Evolutionary conservation across 30 jellyfish, hydroid and myxozoan species (phyloP).

Genomic region (Pelagia noctiluca): DNA sequence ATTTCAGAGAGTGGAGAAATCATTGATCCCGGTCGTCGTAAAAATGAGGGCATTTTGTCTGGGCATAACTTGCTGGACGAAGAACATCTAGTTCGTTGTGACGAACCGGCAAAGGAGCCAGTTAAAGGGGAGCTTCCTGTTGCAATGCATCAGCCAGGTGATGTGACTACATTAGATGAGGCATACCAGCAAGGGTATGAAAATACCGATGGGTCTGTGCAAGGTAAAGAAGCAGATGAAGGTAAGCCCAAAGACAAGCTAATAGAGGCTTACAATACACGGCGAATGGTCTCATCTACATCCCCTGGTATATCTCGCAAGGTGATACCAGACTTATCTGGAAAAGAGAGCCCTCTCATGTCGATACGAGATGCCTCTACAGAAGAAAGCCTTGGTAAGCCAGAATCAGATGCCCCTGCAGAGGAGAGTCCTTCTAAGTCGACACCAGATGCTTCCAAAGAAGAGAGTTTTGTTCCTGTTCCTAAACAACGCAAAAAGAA

Average conservation of each 20-base stretch:
- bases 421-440: neutral
- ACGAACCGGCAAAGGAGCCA: neutral
- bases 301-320: slow-evolving; percentile 25
- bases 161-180: neutral
- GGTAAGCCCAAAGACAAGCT: slow-evolving; percentile 30
- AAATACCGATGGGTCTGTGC: neutral
- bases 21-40: no score
- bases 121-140: neutral
- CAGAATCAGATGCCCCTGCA: slow-evolving; percentile 37
- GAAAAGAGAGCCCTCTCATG: slow-evolving; percentile 15
- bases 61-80: neutral
- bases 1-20: no score
- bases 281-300: neutral
- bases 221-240: slow-evolving; percentile 21
- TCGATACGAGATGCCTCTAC: no score
- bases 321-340: slow-evolving; percentile 1
- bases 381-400: slow-evolving; percentile 33
- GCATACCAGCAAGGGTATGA: neutral
- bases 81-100: neutral
- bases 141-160: neutral
- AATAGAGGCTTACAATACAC: slow-evolving; percentile 8
- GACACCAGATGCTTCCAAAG: neutral
- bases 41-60: no score
- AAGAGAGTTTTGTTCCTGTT: slow-evolving; percentile 33
- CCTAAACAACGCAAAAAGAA: slow-evolving; percentile 90